These are phyloP conservation scores for Zaprionus bogoriensis DNA, from an alignment of 2,888 invertebrate species.

Conservation along the genomic window DNA sequence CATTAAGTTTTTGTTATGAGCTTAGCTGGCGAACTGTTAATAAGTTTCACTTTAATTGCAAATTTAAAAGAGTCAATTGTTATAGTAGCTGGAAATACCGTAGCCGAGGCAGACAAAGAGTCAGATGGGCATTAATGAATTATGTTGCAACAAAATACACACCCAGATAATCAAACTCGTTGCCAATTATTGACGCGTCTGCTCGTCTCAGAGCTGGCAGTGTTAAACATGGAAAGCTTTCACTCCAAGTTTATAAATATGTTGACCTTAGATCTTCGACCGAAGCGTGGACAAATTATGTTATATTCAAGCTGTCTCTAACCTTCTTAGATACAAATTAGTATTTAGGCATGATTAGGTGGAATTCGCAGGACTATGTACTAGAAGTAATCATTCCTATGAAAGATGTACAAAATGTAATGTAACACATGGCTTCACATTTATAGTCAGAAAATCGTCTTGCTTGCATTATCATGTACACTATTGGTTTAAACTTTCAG, in stretches of 20 bases:
- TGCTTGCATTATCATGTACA: too few species aligned
- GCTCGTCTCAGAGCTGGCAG: constrained; percentile 13
- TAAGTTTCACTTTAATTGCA: constrained; percentile 47
- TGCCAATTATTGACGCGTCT: constrained; percentile 45
- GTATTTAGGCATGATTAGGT: too few species aligned
- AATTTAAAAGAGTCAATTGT: constrained; percentile 20
- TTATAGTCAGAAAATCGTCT: too few species aligned
- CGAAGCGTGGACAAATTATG: too few species aligned
- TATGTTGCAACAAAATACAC: constrained; percentile 37
- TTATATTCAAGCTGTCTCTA: too few species aligned
- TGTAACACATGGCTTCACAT: too few species aligned
- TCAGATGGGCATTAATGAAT: constrained; percentile 3
- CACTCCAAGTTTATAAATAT: constrained; percentile 18
- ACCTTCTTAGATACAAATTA: too few species aligned
- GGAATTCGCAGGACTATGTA: too few species aligned
- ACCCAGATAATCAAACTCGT: constrained; percentile 48
- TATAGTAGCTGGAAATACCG: constrained; percentile 34
- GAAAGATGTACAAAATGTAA: too few species aligned
- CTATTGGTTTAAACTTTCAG: too few species aligned
- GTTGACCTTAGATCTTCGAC: too few species aligned
- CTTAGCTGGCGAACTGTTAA: constrained; percentile 32
- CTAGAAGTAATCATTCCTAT: too few species aligned
- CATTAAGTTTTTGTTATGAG: constrained; percentile 7
- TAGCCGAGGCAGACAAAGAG: constrained; percentile 26
- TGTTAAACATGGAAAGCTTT: constrained; percentile 33